Conservation (phyloP, 2,797 vertebrate species). For the Poecilia velifera region DNA sequence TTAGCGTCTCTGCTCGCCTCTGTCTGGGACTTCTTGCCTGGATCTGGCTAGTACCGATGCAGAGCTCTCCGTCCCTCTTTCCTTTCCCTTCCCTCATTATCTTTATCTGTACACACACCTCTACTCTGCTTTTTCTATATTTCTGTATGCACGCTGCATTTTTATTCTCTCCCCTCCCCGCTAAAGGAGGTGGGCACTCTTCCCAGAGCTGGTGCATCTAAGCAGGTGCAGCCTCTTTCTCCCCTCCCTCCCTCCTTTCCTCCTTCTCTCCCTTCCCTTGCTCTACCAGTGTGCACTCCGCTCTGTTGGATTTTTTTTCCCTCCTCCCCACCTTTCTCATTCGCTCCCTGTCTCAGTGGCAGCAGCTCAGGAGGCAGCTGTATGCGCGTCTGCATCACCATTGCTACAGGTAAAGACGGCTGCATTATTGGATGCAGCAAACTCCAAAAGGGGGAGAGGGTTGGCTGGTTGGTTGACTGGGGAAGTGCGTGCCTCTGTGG, state of each 20-base stretch:
- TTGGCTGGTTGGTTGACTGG: neutral
- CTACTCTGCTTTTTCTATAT: conserved; percentile 21
- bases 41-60: conserved; percentile 57
- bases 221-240: conserved; percentile 77
- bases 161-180: conserved; percentile 59
- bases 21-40: conserved; percentile 55
- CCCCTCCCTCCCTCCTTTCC: conserved; percentile 38
- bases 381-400: conserved; percentile 55
- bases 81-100: conserved; percentile 51
- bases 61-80: conserved; percentile 28
- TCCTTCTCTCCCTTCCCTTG: conserved; percentile 33
- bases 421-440: conserved; percentile 55
- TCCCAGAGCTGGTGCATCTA: conserved; percentile 79
- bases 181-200: conserved; percentile 77
- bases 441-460: conserved; percentile 32
- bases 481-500: conserved; percentile 28
- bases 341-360: conserved; percentile 64
- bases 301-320: conserved; percentile 51
- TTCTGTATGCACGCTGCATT: conserved; percentile 68
- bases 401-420: conserved; percentile 68
- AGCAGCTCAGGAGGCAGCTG: conserved; percentile 71
- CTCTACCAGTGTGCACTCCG: conserved; percentile 66
- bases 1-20: conserved; percentile 56
- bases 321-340: conserved; percentile 30
- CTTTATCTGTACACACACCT: conserved; percentile 61